Evolutionary conservation across 2,113 vertebrate genomes (phyloP), one percentile per base, ranked within the genome.

Genomic region (Pluvianellus socialis): DNA sequence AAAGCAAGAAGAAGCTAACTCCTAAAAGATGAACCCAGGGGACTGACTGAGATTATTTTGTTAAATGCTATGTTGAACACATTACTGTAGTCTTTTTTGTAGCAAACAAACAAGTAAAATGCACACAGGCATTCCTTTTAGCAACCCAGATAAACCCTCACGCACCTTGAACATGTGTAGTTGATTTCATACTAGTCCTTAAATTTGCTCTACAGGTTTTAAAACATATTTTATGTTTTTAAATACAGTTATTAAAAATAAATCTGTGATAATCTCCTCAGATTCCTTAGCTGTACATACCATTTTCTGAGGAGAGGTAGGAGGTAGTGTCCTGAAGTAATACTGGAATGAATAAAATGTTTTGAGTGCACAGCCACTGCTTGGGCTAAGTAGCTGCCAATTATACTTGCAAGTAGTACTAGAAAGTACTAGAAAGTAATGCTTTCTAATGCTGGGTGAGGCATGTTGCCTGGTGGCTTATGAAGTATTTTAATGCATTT

Each of bases 211-310:
- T 45, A 65, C 40, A 86, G 33, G 10, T 84, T 87, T 93, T 79
- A 86, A 79, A 94, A 79, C 5, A 42, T 83, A 85, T 66, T 87
- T 63, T 92, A 28, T 59, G 10, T 47, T 85, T 94, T 87, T 76
- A 80, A 92, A 93, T 86, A 35, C 7, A 79, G 10, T 77, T 95
- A 88, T 94, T 94, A 92, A 93, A 97, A 95, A 89, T 67, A 97
- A 86, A 82, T 91, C 61, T 72, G 24, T 82, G 53, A 35, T 81
- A 88, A 96, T 92, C 63, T 96, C 47, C 86, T 96, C 91, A 76
- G 53, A 95, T 91, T 96, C 35, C 6, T 96, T 49, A 83, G 88
- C 52, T 67, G 20, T 93, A n/a, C 9, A 4, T 35, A 33, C 3
- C 18, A 14, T 90, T 94, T 89, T 90, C 42, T 49, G 28, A 67